Conservation (phyloP, 2,888 invertebrate genomes). For the Siphonodentalium dalli region DNA sequence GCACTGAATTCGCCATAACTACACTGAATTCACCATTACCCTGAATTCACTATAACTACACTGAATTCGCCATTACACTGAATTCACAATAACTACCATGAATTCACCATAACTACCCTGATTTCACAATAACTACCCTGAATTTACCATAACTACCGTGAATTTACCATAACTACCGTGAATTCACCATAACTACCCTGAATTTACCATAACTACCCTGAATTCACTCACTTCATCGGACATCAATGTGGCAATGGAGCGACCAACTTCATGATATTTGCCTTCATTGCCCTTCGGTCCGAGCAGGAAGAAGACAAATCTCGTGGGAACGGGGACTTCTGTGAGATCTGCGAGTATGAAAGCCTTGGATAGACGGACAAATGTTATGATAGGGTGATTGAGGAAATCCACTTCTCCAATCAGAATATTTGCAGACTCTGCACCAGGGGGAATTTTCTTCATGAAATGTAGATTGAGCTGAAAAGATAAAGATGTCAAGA, state of each 20-base stretch:
- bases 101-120: too few species aligned
- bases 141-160: too few species aligned
- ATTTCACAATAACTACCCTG: too few species aligned
- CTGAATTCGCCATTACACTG: too few species aligned
- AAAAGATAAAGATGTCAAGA: slow-evolving; percentile 10
- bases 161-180: too few species aligned
- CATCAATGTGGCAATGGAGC: slow-evolving; percentile 95
- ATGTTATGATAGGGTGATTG: slow-evolving; percentile 90
- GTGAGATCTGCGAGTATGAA: slow-evolving; percentile 92
- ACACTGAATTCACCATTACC: too few species aligned
- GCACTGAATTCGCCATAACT: too few species aligned
- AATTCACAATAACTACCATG: too few species aligned
- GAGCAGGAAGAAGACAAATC: slow-evolving; percentile 86
- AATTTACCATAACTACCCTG: too few species aligned
- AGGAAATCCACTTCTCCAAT: slow-evolving; percentile 98
- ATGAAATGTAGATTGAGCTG: slow-evolving; percentile 58
- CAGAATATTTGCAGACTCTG: slow-evolving; percentile 96
- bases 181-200: too few species aligned
- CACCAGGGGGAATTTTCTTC: slow-evolving; percentile 94
- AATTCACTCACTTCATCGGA: slow-evolving; percentile 59
- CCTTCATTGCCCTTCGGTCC: slow-evolving; percentile 72
- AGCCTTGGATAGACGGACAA: slow-evolving; percentile 87
- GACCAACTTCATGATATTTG: slow-evolving; percentile 89
- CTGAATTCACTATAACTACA: too few species aligned
- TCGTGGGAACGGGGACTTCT: slow-evolving; percentile 87